phyloP scores from a whole-genome alignment of 2,113 vertebrate genomes.

The Thomomys bottae region DNA sequence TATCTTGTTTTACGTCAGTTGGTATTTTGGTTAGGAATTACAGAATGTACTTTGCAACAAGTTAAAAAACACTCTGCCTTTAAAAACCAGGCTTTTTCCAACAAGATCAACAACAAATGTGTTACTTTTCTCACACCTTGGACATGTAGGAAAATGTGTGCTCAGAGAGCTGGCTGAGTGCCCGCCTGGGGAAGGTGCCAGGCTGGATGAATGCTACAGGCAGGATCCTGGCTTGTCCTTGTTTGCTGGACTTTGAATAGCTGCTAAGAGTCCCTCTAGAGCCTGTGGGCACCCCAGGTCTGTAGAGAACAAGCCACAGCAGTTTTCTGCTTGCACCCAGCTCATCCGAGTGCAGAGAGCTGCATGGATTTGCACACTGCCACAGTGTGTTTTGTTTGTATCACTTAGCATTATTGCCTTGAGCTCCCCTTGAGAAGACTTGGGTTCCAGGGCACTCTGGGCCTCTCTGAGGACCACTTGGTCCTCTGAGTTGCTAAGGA shows the following conservation, averaged over 20 bases:
- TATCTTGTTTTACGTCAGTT: constrained; percentile 81
- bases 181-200: constrained; percentile 78
- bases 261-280: constrained; percentile 72
- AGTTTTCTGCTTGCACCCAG: not conserved
- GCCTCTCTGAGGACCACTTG: too few relatives aligned
- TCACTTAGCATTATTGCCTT: not conserved
- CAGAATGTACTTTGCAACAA: constrained; percentile 81
- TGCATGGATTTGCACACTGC: rapidly evolving
- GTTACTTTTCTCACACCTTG: constrained; percentile 82
- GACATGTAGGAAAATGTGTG: constrained; percentile 83
- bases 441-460: too few relatives aligned
- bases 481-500: too few relatives aligned
- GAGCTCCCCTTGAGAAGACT: too few relatives aligned
- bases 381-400: not conserved
- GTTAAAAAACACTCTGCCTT: constrained; percentile 69
- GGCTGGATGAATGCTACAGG: constrained; percentile 57
- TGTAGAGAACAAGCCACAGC: not conserved
- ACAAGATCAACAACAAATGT: constrained; percentile 67
- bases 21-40: constrained; percentile 85
- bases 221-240: constrained; percentile 30
- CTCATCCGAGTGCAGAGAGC: not conserved
- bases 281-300: not conserved
- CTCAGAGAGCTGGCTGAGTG: constrained; percentile 80
- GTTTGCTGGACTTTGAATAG: constrained; percentile 60
- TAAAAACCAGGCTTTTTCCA: constrained; percentile 60